These are phyloP conservation scores for Labeo rohita DNA, from an alignment of 2,113 vertebrate species.

Conservation along the genomic window DNA sequence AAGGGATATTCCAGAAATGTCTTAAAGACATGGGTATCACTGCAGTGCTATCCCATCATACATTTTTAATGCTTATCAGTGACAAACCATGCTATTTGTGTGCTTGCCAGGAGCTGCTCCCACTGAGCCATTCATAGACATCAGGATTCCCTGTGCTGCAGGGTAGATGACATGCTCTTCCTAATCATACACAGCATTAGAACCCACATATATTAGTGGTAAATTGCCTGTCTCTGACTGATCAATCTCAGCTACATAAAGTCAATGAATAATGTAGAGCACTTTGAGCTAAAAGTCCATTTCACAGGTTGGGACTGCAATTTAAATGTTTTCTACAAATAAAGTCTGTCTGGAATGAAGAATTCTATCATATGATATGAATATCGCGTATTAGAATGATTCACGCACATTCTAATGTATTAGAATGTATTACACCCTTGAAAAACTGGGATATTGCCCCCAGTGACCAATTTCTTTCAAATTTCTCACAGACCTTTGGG, in stretches of 20 bases:
- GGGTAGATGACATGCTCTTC: conserved; percentile 7
- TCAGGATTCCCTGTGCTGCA: conserved; percentile 21
- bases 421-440: no score
- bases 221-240: neutral
- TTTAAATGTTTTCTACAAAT: neutral
- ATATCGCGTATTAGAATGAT: no score
- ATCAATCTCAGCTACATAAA: neutral
- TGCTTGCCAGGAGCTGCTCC: conserved; percentile 14
- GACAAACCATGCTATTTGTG: conserved; percentile 14
- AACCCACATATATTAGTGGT: conserved; percentile 8
- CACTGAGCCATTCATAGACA: conserved; percentile 40
- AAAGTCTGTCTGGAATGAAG: neutral
- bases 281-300: neutral
- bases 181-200: neutral
- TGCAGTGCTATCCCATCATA: neutral
- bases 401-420: no score
- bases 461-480: no score
- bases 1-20: neutral
- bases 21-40: conserved; percentile 12
- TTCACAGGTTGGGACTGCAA: neutral
- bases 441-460: no score
- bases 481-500: no score
- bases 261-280: conserved; percentile 22
- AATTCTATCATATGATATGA: no score
- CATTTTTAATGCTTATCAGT: conserved; percentile 40